Conservation (phyloP, 2,113 vertebrate genomes). For the Apteryx mantelli region DNA sequence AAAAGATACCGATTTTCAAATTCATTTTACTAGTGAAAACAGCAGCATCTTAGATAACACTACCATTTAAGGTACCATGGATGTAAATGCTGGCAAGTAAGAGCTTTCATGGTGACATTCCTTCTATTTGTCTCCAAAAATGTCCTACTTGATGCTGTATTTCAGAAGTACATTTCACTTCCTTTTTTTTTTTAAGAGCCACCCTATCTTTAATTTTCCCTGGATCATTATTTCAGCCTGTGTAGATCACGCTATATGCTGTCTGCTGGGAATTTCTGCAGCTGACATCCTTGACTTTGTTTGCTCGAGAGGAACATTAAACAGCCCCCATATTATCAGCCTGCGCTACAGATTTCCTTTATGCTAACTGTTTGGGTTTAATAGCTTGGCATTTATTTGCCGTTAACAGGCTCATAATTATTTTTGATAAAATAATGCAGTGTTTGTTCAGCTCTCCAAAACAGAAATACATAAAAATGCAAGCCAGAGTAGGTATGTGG, state of each 20-base stretch:
- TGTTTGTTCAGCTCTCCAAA: conserved; percentile 26
- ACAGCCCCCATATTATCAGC: conserved; percentile 21
- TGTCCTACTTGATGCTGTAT: neutral
- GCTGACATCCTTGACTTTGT: conserved; percentile 32
- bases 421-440: conserved; percentile 41
- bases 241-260: neutral
- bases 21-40: neutral
- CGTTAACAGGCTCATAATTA: conserved; percentile 16
- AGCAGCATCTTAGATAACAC: neutral
- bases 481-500: neutral
- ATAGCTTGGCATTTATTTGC: conserved; percentile 44
- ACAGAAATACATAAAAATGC: neutral
- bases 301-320: conserved; percentile 43
- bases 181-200: neutral
- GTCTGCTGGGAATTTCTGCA: conserved; percentile 36
- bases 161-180: neutral
- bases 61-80: neutral
- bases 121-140: neutral
- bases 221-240: neutral
- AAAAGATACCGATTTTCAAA: neutral
- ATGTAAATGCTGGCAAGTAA: neutral
- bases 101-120: neutral
- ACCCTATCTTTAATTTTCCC: neutral
- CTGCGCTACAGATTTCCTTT: neutral
- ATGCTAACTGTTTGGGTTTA: neutral